Evolutionary conservation across 2,797 vertebrate species (phyloP), one percentile per base, ranked within the genome.

Genomic region (Tenualosa thibaudeaui): DNA sequence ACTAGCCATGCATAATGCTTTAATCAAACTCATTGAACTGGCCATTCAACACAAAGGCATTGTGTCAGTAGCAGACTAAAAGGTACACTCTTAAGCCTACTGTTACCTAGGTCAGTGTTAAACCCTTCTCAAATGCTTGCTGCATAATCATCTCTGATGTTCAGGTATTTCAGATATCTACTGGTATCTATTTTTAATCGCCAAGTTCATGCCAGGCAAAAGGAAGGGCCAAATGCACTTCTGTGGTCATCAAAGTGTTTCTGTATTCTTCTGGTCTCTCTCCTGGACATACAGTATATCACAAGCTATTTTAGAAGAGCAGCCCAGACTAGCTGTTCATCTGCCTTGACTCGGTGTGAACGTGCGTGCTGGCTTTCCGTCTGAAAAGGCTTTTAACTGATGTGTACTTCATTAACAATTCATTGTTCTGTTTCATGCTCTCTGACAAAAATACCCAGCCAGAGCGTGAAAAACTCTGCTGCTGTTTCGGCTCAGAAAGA

Each of bases 161-260:
- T 78, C 71, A 78, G 71, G 71, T 46, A 22, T 78, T 46, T 78
- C 5, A 78, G 10, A 71, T 71, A 19, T 17, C 1, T 40, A 40
- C 43, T 46, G 71, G 6, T 78, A 78, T 78, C 40, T 46, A 78
- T 78, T 78, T 78, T 46, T 22, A 17, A 78, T 7, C 2, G 68
- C 37, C 5, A 78, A 43, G 54, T 60, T 60, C 58, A 60, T 24
- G 58, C 58, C 58, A 78, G 71, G 26, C 37, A 78, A 5, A 3
- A 10, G 84, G 86, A 85, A 53, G 81, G 71, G 85, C 88, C 86
- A 78, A 82, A 84, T 86, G 84, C 62, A 89, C 90, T 92, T 93
- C 90, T 94, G 93, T 94, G 92, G 93, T 93, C 92, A 93, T 90
- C 91, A 93, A 93, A 93, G 93, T 86, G 85, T 93, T 89, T 85